Percentiles rank a stretch among this genome's conserved stretches.
phyloP scores from a whole-genome alignment of 2,113 vertebrate species.

The Oenanthe oenanthe region DNA sequence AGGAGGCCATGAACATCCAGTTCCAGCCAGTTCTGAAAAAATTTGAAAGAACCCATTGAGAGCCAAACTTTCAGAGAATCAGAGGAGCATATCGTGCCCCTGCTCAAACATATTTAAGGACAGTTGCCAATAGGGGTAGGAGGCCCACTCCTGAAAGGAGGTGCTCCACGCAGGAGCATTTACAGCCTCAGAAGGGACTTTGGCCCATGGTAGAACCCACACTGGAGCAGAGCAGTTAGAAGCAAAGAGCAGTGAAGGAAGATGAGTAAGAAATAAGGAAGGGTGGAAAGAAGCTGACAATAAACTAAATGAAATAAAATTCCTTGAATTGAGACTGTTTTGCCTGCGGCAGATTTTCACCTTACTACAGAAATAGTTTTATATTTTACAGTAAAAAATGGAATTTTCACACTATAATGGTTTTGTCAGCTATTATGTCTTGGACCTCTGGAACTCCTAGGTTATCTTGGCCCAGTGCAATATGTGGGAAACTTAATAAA shows the following conservation, averaged over 20 bases:
- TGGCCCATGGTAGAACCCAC: background rate
- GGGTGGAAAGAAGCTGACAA: background rate
- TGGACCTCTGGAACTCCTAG: slow-evolving; percentile 63
- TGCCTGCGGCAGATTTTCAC: background rate
- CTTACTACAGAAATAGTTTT: slow-evolving; percentile 19
- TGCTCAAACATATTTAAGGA: background rate
- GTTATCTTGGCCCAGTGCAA: slow-evolving; percentile 17
- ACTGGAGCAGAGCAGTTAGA: background rate
- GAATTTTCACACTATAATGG: background rate
- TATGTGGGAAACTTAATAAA: slow-evolving; percentile 20
- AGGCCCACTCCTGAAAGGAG: background rate
- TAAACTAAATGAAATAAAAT: background rate
- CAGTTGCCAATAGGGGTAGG: background rate
- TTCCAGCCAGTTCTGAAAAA: background rate
- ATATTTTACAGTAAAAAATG: slow-evolving; percentile 2
- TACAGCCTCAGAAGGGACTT: background rate
- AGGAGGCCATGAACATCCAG: background rate
- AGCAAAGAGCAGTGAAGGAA: background rate
- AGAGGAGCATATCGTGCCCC: background rate
- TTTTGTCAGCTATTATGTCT: slow-evolving; percentile 18
- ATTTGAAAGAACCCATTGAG: background rate
- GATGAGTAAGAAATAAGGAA: background rate
- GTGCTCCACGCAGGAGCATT: background rate
- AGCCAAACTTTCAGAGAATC: background rate
- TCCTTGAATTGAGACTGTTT: background rate